phyloP scores from a whole-genome alignment of 92 coral and sea anemone species.

The Metridium senile region DNA sequence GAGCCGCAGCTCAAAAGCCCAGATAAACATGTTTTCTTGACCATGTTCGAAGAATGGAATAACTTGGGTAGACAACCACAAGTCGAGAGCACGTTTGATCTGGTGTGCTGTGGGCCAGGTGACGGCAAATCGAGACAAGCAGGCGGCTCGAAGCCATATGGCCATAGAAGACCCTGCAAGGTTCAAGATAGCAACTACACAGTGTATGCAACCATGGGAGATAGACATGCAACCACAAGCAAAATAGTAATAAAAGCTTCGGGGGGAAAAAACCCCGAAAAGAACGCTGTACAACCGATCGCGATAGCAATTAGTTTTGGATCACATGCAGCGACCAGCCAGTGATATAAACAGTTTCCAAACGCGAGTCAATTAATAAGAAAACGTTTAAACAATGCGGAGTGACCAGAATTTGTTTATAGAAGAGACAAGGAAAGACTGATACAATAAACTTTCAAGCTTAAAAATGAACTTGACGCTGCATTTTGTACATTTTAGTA shows the following conservation, averaged over 20 bases:
- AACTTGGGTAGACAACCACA: slow-evolving; percentile 13
- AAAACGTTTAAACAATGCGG: too few species aligned
- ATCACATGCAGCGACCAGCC: too few species aligned
- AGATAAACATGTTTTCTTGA: slow-evolving; percentile 17
- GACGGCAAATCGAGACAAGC: slow-evolving; percentile 34
- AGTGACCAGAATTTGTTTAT: too few species aligned
- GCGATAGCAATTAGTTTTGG: too few species aligned
- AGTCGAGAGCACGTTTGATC: slow-evolving; percentile 38
- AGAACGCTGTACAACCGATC: too few species aligned
- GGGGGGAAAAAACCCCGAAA: too few species aligned
- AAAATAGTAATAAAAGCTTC: slow-evolving; percentile 13
- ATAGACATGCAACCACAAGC: slow-evolving; percentile 46
- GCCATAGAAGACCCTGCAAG: slow-evolving; percentile 33
- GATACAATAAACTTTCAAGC: too few species aligned
- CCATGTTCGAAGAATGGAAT: slow-evolving; percentile 29
- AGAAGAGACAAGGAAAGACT: too few species aligned
- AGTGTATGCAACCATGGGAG: slow-evolving; percentile 48
- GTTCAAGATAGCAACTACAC: slow-evolving; percentile 33
- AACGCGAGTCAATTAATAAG: too few species aligned
- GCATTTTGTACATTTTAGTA: too few species aligned
- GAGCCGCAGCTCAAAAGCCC: not conserved
- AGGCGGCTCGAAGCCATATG: slow-evolving; percentile 34
- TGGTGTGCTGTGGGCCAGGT: slow-evolving; percentile 58
- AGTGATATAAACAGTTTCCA: too few species aligned
- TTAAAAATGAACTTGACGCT: too few species aligned